Evolutionary conservation across 2,888 invertebrate genomes (phyloP).

Genomic region (Adelognathus sp.): DNA sequence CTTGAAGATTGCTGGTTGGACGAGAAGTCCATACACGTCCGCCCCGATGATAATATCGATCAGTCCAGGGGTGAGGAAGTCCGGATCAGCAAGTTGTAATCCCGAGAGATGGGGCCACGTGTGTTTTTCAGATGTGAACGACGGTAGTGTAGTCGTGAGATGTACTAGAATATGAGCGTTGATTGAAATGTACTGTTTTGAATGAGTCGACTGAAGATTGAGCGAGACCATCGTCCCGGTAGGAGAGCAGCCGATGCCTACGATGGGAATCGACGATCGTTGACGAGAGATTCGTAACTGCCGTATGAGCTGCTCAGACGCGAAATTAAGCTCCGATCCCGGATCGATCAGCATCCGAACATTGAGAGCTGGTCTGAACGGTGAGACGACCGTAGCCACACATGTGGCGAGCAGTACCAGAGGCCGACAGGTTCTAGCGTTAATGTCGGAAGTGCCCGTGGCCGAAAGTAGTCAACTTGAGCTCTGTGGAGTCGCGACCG

Average conservation of each 20-base stretch:
- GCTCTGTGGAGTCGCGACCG: too few relatives aligned
- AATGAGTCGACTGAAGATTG: too few relatives aligned
- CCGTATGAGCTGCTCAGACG: slow-evolving; percentile 15
- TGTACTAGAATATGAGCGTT: too few relatives aligned
- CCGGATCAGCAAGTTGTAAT: not conserved
- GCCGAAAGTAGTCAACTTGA: too few relatives aligned
- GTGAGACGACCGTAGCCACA: not conserved
- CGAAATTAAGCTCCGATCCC: slow-evolving; percentile 40
- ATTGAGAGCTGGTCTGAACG: not conserved
- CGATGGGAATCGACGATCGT: not conserved
- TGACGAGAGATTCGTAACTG: not conserved
- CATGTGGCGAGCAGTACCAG: slow-evolving; percentile 34
- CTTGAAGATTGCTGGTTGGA: too few relatives aligned
- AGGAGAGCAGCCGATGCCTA: too few relatives aligned
- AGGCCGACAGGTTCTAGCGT: too few relatives aligned
- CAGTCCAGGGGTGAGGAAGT: not conserved
- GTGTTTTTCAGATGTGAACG: not conserved
- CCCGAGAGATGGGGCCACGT: not conserved
- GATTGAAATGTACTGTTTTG: too few relatives aligned
- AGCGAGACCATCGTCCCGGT: too few relatives aligned
- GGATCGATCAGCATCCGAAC: slow-evolving; percentile 44
- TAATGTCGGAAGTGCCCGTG: too few relatives aligned
- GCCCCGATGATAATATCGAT: not conserved
- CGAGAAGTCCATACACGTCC: not conserved
- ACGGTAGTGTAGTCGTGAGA: not conserved